A percentile compares a stretch with the other conserved stretches of the same genome.
Conservation (phyloP, 2,113 vertebrate genomes). For the human region GRCh38 chr5:168470001-168470500, state of each 20-base stretch:
- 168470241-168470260: background rate
- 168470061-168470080: too few species aligned
- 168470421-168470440: too few species aligned
- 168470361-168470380: too few species aligned
- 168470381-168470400: too few species aligned
- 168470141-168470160: background rate
- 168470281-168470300: background rate
- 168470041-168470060: accelerated
- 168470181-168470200: background rate
- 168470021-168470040: background rate
- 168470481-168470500: too few species aligned
- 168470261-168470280: background rate
- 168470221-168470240: background rate
- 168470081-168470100: background rate
- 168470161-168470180: background rate
- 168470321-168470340: background rate
- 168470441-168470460: too few species aligned
- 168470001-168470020: accelerated
- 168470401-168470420: too few species aligned
- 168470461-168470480: too few species aligned
- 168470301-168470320: background rate
- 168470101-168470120: too few species aligned
- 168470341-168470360: too few species aligned
- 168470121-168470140: background rate
- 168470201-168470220: background rate